Evolutionary conservation across 1,140 invertebrate species (phyloP), one percentile per base, ranked within the genome.

Genomic region (Brachionus sp.): DNA sequence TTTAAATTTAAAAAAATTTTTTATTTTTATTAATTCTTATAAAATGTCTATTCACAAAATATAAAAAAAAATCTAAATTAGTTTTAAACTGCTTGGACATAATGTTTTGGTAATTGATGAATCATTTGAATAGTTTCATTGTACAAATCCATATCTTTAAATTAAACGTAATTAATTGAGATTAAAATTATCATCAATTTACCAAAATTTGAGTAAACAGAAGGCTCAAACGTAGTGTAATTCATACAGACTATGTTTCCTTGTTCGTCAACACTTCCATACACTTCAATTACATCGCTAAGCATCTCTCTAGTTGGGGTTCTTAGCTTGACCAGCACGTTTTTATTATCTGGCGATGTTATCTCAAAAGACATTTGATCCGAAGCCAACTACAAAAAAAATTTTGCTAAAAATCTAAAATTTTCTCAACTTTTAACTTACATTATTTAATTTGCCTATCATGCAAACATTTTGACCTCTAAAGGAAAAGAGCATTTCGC

Each of bases 311-410:
- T 80, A n/a, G 39, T 62, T 13, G 77, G 77, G n/a, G 37, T 62
- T 80, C 62, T 80, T 37, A 80, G 16, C n/a, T 66, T 57, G 13
- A 80, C 77, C 10, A 80, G 39, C 2, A 80, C 33, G 23, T 62
- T 42, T 23, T 62, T 57, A 16, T 80, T 62, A n/a, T 80, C 77
- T 0, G 77, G 77, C 12, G 50, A 9, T 9, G 62, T 57, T 7
- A 80, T 80, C n/a, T 80, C 62, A 37, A 80, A 80, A 2, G 46
- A 80, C 46, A 62, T 80, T 80, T 80, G 77, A 35, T 80, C 77
- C 1, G 50, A 4, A 9, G 77, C 46, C 13, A 80, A 44, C 77
- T 80, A n/a, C 6, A 3, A 80, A 13, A 42, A 39, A 6, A 37
- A 62, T 33, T 35, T 23, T 39, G 29, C 0, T 39, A 37, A 80